Conservation (phyloP, 2,113 vertebrate species). For the Oriolus oriolus region DNA sequence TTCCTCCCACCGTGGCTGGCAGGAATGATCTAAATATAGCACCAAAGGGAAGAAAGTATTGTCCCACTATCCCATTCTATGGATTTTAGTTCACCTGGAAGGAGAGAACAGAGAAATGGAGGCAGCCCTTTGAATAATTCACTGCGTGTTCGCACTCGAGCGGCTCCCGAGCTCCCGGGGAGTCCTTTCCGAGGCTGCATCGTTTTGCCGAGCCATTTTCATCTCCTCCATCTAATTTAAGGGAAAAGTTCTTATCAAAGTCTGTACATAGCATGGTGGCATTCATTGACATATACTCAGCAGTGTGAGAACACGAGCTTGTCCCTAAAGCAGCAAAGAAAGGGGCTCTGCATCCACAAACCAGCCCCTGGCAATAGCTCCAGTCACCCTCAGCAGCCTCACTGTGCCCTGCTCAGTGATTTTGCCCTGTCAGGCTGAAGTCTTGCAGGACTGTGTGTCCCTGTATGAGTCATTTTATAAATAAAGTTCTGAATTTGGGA, state of each 20-base stretch:
- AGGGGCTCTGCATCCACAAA: neutral
- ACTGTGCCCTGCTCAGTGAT: neutral
- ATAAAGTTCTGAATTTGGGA: slow-evolving; percentile 35
- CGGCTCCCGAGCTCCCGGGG: neutral
- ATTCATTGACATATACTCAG: neutral
- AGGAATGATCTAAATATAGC: slow-evolving; percentile 87
- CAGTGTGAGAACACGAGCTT: neutral
- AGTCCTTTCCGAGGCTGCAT: neutral
- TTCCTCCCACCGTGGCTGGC: slow-evolving; percentile 97
- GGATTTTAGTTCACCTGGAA: slow-evolving; percentile 10
- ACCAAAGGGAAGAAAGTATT: neutral
- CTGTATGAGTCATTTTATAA: slow-evolving; percentile 48
- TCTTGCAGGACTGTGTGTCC: neutral
- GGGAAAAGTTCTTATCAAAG: slow-evolving; percentile 6
- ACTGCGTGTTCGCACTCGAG: neutral
- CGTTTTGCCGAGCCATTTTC: neutral
- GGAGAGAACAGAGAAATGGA: neutral
- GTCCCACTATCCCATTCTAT: neutral
- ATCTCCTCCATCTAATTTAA: slow-evolving; percentile 17
- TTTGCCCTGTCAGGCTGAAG: neutral
- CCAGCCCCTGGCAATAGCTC: neutral
- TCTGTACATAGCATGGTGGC: slow-evolving; percentile 28
- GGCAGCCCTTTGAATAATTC: slow-evolving; percentile 4
- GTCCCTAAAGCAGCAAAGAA: neutral
- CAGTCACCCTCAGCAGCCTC: neutral